Evolutionary conservation across 2,113 vertebrate species (phyloP).

Genomic region (Irena cyanogastra): DNA sequence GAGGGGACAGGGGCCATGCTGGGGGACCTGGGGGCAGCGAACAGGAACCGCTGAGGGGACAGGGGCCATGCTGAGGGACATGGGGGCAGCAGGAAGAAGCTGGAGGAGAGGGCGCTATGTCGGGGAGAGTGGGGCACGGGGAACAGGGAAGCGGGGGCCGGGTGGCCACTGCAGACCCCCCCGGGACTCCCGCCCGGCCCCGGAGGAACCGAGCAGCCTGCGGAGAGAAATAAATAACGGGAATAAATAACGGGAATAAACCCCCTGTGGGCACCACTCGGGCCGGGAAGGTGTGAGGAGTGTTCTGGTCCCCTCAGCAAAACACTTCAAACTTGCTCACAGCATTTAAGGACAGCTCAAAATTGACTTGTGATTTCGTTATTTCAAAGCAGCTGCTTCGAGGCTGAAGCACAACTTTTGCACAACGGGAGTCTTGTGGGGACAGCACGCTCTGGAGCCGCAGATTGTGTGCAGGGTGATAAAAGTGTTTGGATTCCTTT

Average conservation of each 20-base stretch:
- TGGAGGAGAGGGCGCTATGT: not conserved
- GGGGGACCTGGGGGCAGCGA: too few species aligned
- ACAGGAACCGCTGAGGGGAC: not conserved
- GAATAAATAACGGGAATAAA: not conserved
- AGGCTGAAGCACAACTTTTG: not conserved
- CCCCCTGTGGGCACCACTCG: too few species aligned
- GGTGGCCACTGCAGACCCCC: too few species aligned
- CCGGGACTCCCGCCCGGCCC: not conserved
- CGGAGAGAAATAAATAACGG: not conserved
- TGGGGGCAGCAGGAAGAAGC: not conserved
- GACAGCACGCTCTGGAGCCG: not conserved
- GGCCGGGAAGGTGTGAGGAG: not conserved
- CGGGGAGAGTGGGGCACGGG: not conserved
- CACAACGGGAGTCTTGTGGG: not conserved
- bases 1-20: not conserved
- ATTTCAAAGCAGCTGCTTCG: not conserved
- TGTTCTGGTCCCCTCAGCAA: too few species aligned
- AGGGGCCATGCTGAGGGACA: not conserved
- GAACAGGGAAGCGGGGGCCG: not conserved
- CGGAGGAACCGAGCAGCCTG: not conserved
- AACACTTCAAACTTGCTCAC: rapidly evolving
- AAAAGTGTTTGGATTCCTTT: not conserved
- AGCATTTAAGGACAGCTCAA: not conserved
- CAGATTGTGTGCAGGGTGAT: rapidly evolving
- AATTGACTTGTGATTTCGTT: rapidly evolving